Evolutionary conservation across 2,797 vertebrate species (phyloP), one percentile per base, ranked within the genome.

Genomic region (Helicolenus hilgendorfi): DNA sequence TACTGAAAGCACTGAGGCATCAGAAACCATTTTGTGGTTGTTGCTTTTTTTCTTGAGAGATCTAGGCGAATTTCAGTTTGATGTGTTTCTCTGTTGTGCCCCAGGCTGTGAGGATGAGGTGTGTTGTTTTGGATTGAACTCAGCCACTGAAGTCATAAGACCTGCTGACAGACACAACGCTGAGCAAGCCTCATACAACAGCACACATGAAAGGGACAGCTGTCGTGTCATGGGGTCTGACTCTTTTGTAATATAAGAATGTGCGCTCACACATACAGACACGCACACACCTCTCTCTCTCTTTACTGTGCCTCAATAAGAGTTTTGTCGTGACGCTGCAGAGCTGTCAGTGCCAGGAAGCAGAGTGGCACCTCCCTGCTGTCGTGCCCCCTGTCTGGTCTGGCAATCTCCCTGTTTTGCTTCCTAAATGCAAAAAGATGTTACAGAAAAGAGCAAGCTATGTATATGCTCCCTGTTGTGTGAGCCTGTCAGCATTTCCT

Each of bases 291-390:
- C 20, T 3, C 67, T 64, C 38, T 14, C 26, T 55, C 27, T n/a
- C 24, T 53, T 63, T 15, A 20, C 49, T 74, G 27, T 58, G 78
- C 79, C 68, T 82, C 9, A 11, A 55, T 78, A 73, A 72, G 84
- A 82, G 73, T 83, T 88, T 89, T 81, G 74, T 87, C 72, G 80
- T 92, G 94, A 91, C 89, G 89, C 75, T 89, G 92, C 88, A 85
- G 67, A 80, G 62, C 77, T 69, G 81, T 83, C 27, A 13, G 68
- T 84, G 87, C 72, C 93, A 92, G 83, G 81, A 88, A 90, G 80
- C 87, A 81, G 49, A 82, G 77, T 79, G 89, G 84, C 89, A 77
- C 87, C 91, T 83, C 88, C 81, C 90, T 89, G 80, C 75, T 93
- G 78, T 58, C 7, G 15, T 56, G 53, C 60, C 69, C 88, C 60